phyloP scores from a whole-genome alignment of 2,113 vertebrate species.

The Trochalopteron elliotii region DNA sequence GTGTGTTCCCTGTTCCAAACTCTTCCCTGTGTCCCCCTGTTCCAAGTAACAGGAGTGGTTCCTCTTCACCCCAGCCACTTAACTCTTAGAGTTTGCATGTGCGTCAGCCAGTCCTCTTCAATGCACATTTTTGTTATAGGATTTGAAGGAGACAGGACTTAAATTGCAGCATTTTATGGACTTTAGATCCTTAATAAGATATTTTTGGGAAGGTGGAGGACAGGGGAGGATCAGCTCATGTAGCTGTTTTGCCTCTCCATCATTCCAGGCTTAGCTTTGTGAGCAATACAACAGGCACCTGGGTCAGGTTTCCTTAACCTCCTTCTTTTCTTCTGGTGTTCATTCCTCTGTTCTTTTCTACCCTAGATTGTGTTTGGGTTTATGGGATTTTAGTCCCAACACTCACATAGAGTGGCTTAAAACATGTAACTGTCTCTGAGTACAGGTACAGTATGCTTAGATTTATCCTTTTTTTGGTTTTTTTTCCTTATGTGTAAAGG shows the following conservation, averaged over 20 bases:
- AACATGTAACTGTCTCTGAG: background rate
- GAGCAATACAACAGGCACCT: background rate
- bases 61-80: background rate
- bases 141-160: background rate
- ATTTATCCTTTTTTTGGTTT: background rate
- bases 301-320: background rate
- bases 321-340: background rate
- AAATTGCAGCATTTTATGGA: background rate
- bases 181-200: background rate
- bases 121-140: background rate
- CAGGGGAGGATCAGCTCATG: background rate
- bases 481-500: background rate
- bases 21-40: background rate
- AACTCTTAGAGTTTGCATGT: background rate
- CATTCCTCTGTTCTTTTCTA: background rate
- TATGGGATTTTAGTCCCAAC: background rate
- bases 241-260: background rate
- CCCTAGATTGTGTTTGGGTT: background rate
- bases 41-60: background rate
- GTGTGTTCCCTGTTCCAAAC: no score
- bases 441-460: background rate
- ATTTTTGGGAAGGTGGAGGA: background rate
- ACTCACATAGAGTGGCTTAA: background rate
- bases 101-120: background rate
- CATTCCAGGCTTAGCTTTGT: background rate